These are phyloP conservation scores for Dryococelus australis DNA, from an alignment of 2,888 invertebrate genomes.

Conservation along the genomic window DNA sequence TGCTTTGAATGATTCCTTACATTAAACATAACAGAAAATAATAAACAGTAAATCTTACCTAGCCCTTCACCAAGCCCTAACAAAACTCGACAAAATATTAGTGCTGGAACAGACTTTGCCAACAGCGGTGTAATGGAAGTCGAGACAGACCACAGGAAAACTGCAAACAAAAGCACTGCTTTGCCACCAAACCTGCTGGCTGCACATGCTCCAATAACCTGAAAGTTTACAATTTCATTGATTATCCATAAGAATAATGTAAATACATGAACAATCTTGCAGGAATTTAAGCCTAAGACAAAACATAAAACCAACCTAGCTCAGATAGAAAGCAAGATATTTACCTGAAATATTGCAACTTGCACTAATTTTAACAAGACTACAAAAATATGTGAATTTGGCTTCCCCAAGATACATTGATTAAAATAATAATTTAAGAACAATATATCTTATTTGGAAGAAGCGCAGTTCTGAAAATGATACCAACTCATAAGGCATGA, in stretches of 20 bases:
- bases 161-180: constrained; percentile 71
- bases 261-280: too few species aligned
- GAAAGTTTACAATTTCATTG: constrained; percentile 31
- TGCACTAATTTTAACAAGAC: too few species aligned
- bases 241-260: neutral
- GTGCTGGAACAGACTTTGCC: constrained; percentile 69
- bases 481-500: too few species aligned
- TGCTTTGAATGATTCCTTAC: neutral
- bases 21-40: neutral
- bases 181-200: constrained; percentile 74
- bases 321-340: too few species aligned
- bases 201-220: constrained; percentile 72
- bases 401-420: too few species aligned
- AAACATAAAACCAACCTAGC: too few species aligned
- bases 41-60: constrained; percentile 59
- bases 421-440: too few species aligned
- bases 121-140: constrained; percentile 73
- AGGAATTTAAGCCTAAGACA: too few species aligned
- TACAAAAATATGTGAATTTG: too few species aligned
- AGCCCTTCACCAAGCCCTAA: constrained; percentile 77
- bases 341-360: too few species aligned
- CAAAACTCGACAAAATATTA: constrained; percentile 70
- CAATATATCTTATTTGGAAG: too few species aligned
- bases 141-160: constrained; percentile 75
- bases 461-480: too few species aligned